Percentiles rank a stretch among this genome's conserved stretches.
These are phyloP conservation scores for Hypomecis atomaria DNA, from an alignment of 2,888 invertebrate genomes.

Conservation along the genomic window DNA sequence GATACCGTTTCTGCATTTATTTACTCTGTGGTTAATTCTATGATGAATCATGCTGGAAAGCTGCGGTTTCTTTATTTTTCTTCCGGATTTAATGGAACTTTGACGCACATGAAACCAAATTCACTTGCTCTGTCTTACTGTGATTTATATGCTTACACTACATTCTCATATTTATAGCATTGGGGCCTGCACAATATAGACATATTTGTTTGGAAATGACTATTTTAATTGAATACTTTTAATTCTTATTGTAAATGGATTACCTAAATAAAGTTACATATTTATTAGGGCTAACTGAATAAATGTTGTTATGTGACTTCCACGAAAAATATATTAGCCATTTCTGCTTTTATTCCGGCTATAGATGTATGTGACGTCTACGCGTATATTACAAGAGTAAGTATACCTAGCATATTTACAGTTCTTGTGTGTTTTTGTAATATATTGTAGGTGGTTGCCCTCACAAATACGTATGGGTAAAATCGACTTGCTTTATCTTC, in stretches of 20 bases:
- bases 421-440: no score
- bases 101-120: conserved; percentile 59
- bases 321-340: not conserved
- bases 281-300: no score
- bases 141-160: conserved; percentile 40
- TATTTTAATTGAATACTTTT: conserved; percentile 24
- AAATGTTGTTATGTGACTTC: not conserved
- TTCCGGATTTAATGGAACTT: conserved; percentile 59
- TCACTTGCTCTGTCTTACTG: conserved; percentile 52
- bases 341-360: no score
- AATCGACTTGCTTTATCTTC: no score
- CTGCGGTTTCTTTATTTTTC: conserved; percentile 50
- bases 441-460: no score
- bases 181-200: conserved; percentile 14
- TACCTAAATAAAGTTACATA: not conserved
- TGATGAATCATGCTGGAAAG: conserved; percentile 43
- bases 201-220: conserved; percentile 26
- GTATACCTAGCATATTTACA: no score
- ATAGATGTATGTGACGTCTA: no score
- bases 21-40: not conserved
- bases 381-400: no score
- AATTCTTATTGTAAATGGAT: conserved; percentile 15
- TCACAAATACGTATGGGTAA: no score
- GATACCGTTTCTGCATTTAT: no score
- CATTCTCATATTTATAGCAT: conserved; percentile 19